phyloP scores from a whole-genome alignment of 1,140 invertebrate species.

The Maniola jurtina region DNA sequence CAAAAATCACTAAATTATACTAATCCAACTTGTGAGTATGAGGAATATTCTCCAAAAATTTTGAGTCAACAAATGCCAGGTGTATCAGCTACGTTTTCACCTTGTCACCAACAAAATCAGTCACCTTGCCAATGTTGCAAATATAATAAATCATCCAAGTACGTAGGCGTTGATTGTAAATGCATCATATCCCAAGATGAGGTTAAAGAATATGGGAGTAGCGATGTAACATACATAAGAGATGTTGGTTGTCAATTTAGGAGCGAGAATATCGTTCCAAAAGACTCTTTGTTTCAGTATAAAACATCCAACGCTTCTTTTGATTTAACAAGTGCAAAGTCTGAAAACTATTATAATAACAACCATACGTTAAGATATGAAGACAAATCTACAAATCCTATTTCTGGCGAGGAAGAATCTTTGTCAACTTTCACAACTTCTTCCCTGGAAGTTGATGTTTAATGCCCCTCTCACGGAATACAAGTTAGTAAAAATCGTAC shows the following conservation, averaged over 20 bases:
- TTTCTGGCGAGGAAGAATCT: slow-evolving; percentile 39
- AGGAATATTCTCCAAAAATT: slow-evolving; percentile 37
- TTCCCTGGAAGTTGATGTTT: slow-evolving; percentile 46
- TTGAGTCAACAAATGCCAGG: slow-evolving; percentile 38
- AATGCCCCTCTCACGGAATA: slow-evolving; percentile 46
- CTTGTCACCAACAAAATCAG: slow-evolving; percentile 34
- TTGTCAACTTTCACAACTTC: slow-evolving; percentile 42
- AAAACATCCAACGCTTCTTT: slow-evolving; percentile 47
- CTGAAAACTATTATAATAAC: slow-evolving; percentile 41
- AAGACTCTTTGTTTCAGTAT: slow-evolving; percentile 37
- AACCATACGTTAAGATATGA: slow-evolving; percentile 51
- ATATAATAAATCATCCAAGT: slow-evolving; percentile 61
- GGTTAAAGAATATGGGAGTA: slow-evolving; percentile 29
- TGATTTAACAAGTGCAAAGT: slow-evolving; percentile 38
- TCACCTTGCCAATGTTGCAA: slow-evolving; percentile 33
- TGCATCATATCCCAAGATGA: slow-evolving; percentile 17
- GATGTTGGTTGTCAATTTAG: slow-evolving; percentile 69
- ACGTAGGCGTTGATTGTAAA: slow-evolving; percentile 38
- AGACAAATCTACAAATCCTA: slow-evolving; percentile 53
- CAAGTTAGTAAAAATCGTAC: slow-evolving; percentile 22
- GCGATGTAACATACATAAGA: slow-evolving; percentile 60
- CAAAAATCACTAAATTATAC: slow-evolving; percentile 31
- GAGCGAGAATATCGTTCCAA: slow-evolving; percentile 41
- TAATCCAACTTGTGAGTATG: slow-evolving; percentile 43
- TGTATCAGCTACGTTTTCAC: slow-evolving; percentile 39